A percentile compares a stretch with the other conserved stretches of the same genome.
phyloP scores from a whole-genome alignment of 2,797 vertebrate species.

The Tolypeutes matacus region DNA sequence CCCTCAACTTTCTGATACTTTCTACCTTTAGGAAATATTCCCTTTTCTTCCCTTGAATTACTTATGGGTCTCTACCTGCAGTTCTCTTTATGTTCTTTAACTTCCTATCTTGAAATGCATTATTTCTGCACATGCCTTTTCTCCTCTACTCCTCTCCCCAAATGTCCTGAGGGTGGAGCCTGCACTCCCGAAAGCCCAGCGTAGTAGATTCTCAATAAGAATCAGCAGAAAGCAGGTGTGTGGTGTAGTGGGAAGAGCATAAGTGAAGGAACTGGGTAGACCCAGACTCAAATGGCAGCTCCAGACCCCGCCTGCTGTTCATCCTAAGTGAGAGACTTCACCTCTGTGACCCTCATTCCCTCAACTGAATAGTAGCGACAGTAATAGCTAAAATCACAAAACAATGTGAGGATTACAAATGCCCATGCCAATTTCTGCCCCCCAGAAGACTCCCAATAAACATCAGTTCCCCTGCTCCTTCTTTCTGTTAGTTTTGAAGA shows the following conservation, averaged over 20 bases:
- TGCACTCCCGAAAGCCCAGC: neutral
- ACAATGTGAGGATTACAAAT: neutral
- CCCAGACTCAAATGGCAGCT: neutral
- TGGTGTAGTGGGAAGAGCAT: neutral
- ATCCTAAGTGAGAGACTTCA: neutral
- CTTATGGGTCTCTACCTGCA: too few species aligned
- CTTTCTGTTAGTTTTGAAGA: constrained; percentile 26
- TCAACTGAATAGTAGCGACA: neutral
- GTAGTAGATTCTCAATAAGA: neutral
- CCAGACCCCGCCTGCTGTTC: neutral
- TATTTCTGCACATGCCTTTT: neutral
- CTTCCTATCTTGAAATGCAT: neutral
- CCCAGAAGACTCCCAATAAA: neutral
- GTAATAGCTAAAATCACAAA: neutral
- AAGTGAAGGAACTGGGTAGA: neutral
- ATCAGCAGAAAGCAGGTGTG: rapidly evolving
- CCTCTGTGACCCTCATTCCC: neutral
- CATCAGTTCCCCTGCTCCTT: neutral
- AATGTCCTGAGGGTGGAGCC: too few species aligned
- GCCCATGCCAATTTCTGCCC: neutral
- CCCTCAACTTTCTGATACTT: neutral
- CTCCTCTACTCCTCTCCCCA: neutral
- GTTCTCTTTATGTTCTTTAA: neutral
- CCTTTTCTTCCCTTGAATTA: constrained; percentile 7
- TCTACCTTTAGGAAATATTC: constrained; percentile 23